Conservation (phyloP, 2,113 vertebrate species). For the Mormoops blainvillei region DNA sequence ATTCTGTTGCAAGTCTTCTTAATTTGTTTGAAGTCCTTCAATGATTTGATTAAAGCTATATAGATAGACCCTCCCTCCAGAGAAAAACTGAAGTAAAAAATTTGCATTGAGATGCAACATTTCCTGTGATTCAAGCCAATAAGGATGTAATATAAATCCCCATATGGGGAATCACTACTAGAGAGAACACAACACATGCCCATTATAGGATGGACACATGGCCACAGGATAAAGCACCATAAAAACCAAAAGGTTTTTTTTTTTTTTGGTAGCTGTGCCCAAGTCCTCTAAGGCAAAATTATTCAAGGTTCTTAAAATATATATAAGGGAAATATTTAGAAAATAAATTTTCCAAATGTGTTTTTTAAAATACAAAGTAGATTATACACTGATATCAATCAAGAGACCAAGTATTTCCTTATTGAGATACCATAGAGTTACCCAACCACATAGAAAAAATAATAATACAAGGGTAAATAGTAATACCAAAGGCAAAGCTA, state of each 20-base stretch:
- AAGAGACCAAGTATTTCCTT: background rate
- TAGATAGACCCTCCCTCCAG: background rate
- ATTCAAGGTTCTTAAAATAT: background rate
- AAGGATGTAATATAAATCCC: background rate
- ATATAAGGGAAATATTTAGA: background rate
- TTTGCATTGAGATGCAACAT: background rate
- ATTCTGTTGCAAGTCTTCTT: background rate
- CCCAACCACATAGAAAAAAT: no score
- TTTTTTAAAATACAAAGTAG: conserved; percentile 4
- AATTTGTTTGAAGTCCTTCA: background rate
- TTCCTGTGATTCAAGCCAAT: background rate
- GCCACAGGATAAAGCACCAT: background rate
- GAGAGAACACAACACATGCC: background rate
- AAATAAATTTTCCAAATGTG: conserved; percentile 21
- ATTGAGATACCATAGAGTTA: no score
- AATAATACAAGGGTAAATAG: no score
- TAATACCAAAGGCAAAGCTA: background rate
- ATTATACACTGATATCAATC: background rate
- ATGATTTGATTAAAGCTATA: background rate
- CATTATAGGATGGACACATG: background rate
- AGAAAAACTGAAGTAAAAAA: background rate
- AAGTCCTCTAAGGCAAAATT: background rate
- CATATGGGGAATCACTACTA: background rate
- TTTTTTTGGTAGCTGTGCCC: background rate
- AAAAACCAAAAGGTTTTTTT: background rate